Evolutionary conservation across 2,113 vertebrate species (phyloP).

Genomic region (Salminus brasiliensis): DNA sequence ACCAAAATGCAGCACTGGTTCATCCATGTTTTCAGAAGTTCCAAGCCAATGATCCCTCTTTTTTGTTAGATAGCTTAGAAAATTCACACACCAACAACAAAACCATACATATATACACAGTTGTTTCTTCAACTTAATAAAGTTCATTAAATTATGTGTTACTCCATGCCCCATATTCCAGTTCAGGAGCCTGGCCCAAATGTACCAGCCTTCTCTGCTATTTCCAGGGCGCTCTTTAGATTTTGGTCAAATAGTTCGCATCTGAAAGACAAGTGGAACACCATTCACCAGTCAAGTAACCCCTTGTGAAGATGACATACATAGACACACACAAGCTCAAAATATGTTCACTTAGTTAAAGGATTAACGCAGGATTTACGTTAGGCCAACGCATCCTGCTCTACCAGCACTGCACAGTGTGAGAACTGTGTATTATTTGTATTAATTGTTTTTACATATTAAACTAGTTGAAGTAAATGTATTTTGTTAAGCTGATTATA

Average conservation of each 20-base stretch:
- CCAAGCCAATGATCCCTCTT: not conserved
- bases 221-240: slow-evolving; percentile 89
- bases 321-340: too few species aligned
- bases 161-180: not conserved
- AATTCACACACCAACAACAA: not conserved
- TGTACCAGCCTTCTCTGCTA: slow-evolving; percentile 93
- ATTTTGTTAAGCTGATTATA: too few species aligned
- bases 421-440: too few species aligned
- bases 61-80: not conserved
- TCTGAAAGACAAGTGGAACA: slow-evolving; percentile 72
- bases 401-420: too few species aligned
- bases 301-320: not conserved
- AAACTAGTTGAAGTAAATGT: too few species aligned
- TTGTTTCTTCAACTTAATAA: not conserved
- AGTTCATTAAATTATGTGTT: not conserved
- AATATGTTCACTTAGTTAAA: too few species aligned
- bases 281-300: not conserved
- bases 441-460: too few species aligned
- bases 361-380: too few species aligned
- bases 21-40: not conserved
- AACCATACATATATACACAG: slow-evolving; percentile 16
- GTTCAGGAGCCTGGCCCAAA: slow-evolving; percentile 89
- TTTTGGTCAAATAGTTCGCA: slow-evolving; percentile 98
- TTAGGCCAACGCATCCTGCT: too few species aligned
- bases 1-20: too few species aligned